These are phyloP conservation scores for Alcedo quadribrachys DNA, from an alignment of 2,797 vertebrate species.

Conservation along the genomic window DNA sequence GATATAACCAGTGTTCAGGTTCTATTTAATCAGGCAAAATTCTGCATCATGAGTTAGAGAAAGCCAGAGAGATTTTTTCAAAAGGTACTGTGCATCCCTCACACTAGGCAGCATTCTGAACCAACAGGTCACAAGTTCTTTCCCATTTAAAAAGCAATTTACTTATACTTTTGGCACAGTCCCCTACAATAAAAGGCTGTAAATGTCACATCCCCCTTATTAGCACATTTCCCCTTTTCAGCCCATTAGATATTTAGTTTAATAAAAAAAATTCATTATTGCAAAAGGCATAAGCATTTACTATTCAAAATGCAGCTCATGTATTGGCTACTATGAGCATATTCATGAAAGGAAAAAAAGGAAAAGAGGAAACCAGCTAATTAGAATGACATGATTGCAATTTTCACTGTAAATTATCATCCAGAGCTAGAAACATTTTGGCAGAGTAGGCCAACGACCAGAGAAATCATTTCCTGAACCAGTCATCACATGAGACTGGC, in stretches of 20 bases:
- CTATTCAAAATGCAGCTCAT: background rate
- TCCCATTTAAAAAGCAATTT: background rate
- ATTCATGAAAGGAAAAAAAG: background rate
- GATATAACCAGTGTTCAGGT: background rate
- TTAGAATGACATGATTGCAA: background rate
- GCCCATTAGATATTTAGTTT: background rate
- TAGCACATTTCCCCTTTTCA: slow-evolving; percentile 2
- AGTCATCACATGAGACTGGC: slow-evolving; percentile 49
- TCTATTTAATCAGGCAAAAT: slow-evolving; percentile 36
- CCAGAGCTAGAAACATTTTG: slow-evolving; percentile 14
- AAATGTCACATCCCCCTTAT: background rate
- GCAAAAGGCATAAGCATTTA: background rate
- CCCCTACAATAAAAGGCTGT: background rate
- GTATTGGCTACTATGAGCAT: background rate
- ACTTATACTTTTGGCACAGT: background rate
- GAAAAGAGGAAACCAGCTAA: slow-evolving; percentile 17
- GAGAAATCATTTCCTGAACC: slow-evolving; percentile 26
- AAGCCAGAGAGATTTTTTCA: slow-evolving; percentile 15
- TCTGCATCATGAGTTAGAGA: slow-evolving; percentile 50
- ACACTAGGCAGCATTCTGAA: background rate
- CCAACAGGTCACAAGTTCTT: background rate
- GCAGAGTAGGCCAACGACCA: slow-evolving; percentile 35
- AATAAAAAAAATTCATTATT: background rate
- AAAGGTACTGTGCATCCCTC: background rate
- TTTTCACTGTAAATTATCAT: background rate